Evolutionary conservation across 2,888 invertebrate species (phyloP), one percentile per base, ranked within the genome.

Genomic region (Cataglyphis cursor): DNA sequence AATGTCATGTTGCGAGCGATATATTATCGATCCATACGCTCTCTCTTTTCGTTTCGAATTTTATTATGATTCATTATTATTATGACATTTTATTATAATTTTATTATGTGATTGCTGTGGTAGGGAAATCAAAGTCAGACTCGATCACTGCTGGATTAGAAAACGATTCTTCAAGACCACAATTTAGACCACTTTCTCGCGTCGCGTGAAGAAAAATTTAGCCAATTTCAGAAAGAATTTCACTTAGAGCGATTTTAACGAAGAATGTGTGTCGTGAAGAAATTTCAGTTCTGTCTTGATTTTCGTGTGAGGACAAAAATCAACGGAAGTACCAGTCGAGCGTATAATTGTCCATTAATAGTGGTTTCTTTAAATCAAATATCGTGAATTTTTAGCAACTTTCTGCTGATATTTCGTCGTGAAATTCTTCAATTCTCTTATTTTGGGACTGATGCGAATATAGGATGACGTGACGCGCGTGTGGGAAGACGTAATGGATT

Each of bases 151-250:
- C 21, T 5, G 31, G 3, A 61, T 28, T 28, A 15, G 48, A 48
- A 74, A 31, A 35, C 28, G 9, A 44, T 31, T 74, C n/a, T 74
- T 74, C 74, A 31, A 61, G 28, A 28, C 74, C 31, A 64, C 21
- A 12, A 31, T 44, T 74, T 64, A 15, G 59, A 59, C 6, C 18
- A 64, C 65, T 75, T 75, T 75, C 74, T 75, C 48, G 44, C 6
- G 35, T 18, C 24, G 21, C 24, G 15, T 10, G 2, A 9, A 31
- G 35, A 75, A 64, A 35, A 65, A 35, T 75, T 21, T 15, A 64
- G 18, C 9, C 35, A 75, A 64, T 75, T 31, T 65, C 51, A 48
- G 21, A 62, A 65, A 12, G 12, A 62, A 75, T 75, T 75, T 75
- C 48, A 65, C 62, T 74, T 21, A 21, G 5, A 35, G 64, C 3